Evolutionary conservation across 2,888 invertebrate species (phyloP), one percentile per base, ranked within the genome.

Genomic region (Gibbula magus): DNA sequence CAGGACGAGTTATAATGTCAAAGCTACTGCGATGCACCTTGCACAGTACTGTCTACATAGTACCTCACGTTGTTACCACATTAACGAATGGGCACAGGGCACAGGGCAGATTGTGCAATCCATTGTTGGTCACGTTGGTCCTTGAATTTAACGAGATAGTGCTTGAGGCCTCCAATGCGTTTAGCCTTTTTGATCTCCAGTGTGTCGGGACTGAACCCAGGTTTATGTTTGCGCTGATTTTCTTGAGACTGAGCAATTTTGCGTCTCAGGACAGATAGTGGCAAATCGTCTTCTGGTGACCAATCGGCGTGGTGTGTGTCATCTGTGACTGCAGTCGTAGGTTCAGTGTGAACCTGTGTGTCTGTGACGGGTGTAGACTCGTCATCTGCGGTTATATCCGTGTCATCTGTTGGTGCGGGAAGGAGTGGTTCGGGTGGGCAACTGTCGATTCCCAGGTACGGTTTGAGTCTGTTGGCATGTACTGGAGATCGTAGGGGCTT

Each of bases 401-500:
- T n/a, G n/a, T n/a, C n/a, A n/a, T n/a, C n/a, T n/a, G n/a, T n/a
- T n/a, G n/a, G n/a, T n/a, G 35, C 4, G 35, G 35, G 35, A 35
- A 35, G 35, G 8, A 8, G 35, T 35, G 45, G 45, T 10, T 45
- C 45, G 10, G 10, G 4, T 1, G 74, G 74, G 0, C 74, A 22
- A 22, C 51, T 52, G 8, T 45, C 76, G 5, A 20, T 35, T 1
- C 51, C 66, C 16, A 20, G 2, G 29, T 67, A 77, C 0, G 18
- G 51, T 32, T 67, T 79, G 8, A 79, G 22, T 16, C 76, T n/a
- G 20, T 61, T 66, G 0, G 76, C 79, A 76, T 79, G 75, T n/a
- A 67, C 52, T 16, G 56, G 53, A 1, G 76, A 39, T 18, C 45
- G 66, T 5, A 74, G 32, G 2, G 39, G 25, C 35, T 79, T 56